These are phyloP conservation scores for Chironomus striatipennis DNA, from an alignment of 1,140 invertebrate species.

Conservation along the genomic window DNA sequence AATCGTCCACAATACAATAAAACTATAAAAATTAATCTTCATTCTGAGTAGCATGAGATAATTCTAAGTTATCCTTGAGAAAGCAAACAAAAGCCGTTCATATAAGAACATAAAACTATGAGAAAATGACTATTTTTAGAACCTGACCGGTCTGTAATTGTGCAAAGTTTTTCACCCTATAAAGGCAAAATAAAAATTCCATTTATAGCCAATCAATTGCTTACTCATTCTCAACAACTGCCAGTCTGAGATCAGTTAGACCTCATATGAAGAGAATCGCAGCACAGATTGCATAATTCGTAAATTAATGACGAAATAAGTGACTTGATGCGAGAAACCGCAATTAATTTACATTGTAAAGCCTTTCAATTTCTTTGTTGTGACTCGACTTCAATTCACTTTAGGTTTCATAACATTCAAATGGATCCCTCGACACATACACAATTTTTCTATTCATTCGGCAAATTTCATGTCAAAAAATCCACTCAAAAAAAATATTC, in stretches of 20 bases:
- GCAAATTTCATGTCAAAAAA: not conserved
- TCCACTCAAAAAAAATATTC: not conserved
- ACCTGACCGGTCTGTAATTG: not conserved
- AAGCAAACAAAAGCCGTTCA: too few relatives aligned
- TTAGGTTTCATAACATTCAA: not conserved
- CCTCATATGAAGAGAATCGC: too few relatives aligned
- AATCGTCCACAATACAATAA: too few relatives aligned
- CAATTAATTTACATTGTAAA: not conserved
- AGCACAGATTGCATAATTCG: not conserved
- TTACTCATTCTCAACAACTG: not conserved
- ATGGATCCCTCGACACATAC: not conserved
- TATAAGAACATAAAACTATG: not conserved
- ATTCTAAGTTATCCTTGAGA: too few relatives aligned
- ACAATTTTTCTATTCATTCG: not conserved
- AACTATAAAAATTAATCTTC: too few relatives aligned
- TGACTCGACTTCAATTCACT: not conserved
- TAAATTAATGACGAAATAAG: not conserved
- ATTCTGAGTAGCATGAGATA: too few relatives aligned
- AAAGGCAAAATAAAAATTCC: not conserved
- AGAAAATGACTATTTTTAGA: conserved; percentile 9
- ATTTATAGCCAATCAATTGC: not conserved
- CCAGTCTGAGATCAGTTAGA: not conserved
- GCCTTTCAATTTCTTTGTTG: not conserved
- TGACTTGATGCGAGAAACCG: not conserved
- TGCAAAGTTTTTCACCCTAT: not conserved